A percentile compares a stretch with the other conserved stretches of the same genome.
Evolutionary conservation across 1,140 invertebrate genomes (phyloP).

Genomic region (Drosophila chauvacae): DNA sequence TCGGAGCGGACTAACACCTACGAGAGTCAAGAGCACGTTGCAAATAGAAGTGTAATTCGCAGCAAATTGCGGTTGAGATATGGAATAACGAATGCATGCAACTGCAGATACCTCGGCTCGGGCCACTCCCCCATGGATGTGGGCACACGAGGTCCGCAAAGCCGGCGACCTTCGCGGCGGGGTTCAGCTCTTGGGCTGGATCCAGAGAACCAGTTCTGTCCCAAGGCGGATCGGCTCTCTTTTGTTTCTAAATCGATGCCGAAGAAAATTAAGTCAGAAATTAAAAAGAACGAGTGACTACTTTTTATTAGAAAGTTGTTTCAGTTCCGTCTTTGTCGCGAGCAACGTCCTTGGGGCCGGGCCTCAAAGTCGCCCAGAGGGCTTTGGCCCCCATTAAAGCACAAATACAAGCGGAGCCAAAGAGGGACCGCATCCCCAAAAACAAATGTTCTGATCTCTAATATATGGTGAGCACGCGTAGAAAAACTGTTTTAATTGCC

Average conservation of each 20-base stretch:
- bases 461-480: slow-evolving; percentile 52
- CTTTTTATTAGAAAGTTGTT: slow-evolving; percentile 82
- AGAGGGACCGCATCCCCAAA: slow-evolving; percentile 38
- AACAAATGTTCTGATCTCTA: slow-evolving; percentile 50
- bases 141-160: slow-evolving; percentile 36
- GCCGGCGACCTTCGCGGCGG: slow-evolving; percentile 65
- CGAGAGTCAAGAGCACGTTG: slow-evolving; percentile 30
- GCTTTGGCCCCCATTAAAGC: slow-evolving; percentile 63
- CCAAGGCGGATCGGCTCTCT: slow-evolving; percentile 41
- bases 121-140: slow-evolving; percentile 49
- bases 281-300: slow-evolving; percentile 56
- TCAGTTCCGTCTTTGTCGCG: slow-evolving; percentile 68
- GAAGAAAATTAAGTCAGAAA: slow-evolving; percentile 77
- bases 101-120: slow-evolving; percentile 22
- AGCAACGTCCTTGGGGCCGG: slow-evolving; percentile 58
- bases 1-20: slow-evolving; percentile 51
- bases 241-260: slow-evolving; percentile 39
- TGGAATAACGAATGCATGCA: slow-evolving; percentile 33
- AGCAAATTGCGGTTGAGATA: slow-evolving; percentile 58
- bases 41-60: slow-evolving; percentile 32
- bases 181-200: slow-evolving; percentile 49
- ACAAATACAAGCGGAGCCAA: neutral
- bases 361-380: slow-evolving; percentile 36
- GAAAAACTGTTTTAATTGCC: slow-evolving; percentile 49
- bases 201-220: slow-evolving; percentile 71